A percentile compares a stretch with the other conserved stretches of the same genome.
These are phyloP conservation scores for Tetrax tetrax DNA, from an alignment of 2,113 vertebrate species.

Conservation along the genomic window DNA sequence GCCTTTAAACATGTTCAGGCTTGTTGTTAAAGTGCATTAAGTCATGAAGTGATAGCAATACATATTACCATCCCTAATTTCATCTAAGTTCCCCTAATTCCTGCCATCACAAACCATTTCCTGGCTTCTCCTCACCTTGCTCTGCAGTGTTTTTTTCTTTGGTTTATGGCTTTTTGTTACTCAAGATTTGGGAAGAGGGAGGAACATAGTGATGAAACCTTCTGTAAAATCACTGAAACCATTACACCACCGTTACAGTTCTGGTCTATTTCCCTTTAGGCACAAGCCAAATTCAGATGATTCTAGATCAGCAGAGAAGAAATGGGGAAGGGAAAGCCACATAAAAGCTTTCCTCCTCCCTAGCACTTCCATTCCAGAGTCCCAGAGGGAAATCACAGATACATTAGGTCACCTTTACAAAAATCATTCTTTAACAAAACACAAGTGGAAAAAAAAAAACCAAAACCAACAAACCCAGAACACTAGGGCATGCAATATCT, in stretches of 20 bases:
- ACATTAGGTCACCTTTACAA: neutral
- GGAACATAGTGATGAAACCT: neutral
- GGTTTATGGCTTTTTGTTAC: neutral
- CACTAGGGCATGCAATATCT: neutral
- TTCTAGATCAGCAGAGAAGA: slow-evolving; percentile 13
- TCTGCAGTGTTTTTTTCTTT: neutral
- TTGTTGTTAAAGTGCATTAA: neutral
- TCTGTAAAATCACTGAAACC: neutral
- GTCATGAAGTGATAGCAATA: neutral
- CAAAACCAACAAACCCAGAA: neutral
- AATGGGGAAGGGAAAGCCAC: neutral
- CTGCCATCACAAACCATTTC: neutral
- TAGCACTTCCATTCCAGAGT: neutral
- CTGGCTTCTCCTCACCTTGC: slow-evolving; percentile 33
- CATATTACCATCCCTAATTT: neutral
- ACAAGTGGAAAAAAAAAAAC: neutral
- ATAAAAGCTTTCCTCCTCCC: neutral
- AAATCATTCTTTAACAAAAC: neutral
- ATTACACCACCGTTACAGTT: neutral
- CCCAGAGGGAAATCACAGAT: neutral
- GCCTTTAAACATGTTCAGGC: neutral
- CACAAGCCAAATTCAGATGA: neutral
- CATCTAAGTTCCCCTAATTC: neutral
- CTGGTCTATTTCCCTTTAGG: neutral
- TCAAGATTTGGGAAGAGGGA: neutral